phyloP scores from a whole-genome alignment of 2,797 vertebrate genomes.

The Microctenopoma stevenorrisi region DNA sequence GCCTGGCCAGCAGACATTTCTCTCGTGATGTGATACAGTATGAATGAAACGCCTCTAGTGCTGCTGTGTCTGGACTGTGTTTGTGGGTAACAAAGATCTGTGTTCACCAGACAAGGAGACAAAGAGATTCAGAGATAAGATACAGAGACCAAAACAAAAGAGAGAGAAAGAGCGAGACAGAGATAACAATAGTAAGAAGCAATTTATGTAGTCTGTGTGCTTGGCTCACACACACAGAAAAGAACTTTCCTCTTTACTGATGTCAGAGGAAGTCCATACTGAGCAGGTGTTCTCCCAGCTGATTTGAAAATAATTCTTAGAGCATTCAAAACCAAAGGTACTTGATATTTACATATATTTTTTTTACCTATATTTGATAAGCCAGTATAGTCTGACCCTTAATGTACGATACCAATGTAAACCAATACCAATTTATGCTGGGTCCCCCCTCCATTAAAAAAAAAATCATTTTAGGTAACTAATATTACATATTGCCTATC shows the following conservation, averaged over 20 bases:
- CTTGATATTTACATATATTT: no score
- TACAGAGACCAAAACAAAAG: conserved; percentile 40
- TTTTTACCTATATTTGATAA: no score
- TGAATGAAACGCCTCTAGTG: conserved; percentile 51
- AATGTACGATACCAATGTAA: no score
- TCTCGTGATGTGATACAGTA: conserved; percentile 39
- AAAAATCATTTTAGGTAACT: no score
- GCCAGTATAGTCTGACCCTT: no score
- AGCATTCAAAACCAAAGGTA: neutral
- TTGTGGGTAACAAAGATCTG: conserved; percentile 60
- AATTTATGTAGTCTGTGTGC: conserved; percentile 63
- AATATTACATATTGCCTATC: no score
- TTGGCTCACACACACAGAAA: conserved; percentile 27
- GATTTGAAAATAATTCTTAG: conserved; percentile 21
- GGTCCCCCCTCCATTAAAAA: no score
- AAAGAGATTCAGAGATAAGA: conserved; percentile 69
- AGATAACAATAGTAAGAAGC: conserved; percentile 52
- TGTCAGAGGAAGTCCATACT: conserved; percentile 4
- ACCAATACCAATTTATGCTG: no score
- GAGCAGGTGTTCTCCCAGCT: conserved; percentile 5
- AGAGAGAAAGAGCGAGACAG: conserved; percentile 36
- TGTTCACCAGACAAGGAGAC: conserved; percentile 57
- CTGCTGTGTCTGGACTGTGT: conserved; percentile 38
- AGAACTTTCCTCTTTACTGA: conserved; percentile 28
- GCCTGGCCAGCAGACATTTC: conserved; percentile 30